Evolutionary conservation across 2,888 invertebrate genomes (phyloP).

Genomic region (Flexamia atlantica): DNA sequence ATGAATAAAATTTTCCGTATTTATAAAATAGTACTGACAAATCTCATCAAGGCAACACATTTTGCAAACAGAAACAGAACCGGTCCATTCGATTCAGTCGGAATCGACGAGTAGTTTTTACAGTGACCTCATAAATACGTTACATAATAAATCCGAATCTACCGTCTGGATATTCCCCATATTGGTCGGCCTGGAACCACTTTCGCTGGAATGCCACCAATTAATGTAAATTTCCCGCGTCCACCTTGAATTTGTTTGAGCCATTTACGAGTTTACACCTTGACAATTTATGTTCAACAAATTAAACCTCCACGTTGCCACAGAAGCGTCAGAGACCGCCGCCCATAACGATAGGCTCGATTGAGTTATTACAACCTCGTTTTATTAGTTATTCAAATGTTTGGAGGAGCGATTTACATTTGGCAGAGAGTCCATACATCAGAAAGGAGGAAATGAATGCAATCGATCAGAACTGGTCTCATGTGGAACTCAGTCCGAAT

Average conservation of each 20-base stretch:
- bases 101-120: not conserved
- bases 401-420: slow-evolving; percentile 32
- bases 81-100: not conserved
- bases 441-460: not conserved
- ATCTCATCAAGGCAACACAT: no score
- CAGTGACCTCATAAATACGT: not conserved
- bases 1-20: no score
- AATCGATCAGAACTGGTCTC: slow-evolving; percentile 12
- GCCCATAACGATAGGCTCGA: not conserved
- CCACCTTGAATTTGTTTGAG: slow-evolving; percentile 32
- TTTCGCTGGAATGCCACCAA: slow-evolving; percentile 43
- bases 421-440: slow-evolving; percentile 28
- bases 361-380: slow-evolving; percentile 20
- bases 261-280: slow-evolving; percentile 20
- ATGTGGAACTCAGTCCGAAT: no score
- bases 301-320: not conserved
- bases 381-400: slow-evolving; percentile 29
- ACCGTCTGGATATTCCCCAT: slow-evolving; percentile 10
- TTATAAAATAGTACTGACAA: no score
- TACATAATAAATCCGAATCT: slow-evolving; percentile 3
- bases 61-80: not conserved
- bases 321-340: not conserved
- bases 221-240: slow-evolving; percentile 36
- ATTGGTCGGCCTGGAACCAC: slow-evolving; percentile 12
- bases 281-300: not conserved